Base-by-base conservation (phyloP, 2,113 vertebrate genomes). In the Pelecanoides urinatrix region DNA sequence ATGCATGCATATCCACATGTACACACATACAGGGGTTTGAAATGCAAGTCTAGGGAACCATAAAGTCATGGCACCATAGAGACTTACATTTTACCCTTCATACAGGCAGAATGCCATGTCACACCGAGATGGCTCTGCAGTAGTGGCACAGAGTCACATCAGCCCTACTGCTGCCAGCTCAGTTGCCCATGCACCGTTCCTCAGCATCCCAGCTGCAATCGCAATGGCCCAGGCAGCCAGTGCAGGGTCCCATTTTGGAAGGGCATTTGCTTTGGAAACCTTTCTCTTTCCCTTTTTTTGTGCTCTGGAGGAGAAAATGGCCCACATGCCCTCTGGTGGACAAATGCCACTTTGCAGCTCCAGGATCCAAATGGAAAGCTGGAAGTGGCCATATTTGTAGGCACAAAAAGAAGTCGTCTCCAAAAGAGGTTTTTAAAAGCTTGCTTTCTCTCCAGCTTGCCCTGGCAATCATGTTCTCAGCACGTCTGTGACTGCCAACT, bases 271-370 rank as follows among this genome's bases (percentile, higher is more conserved):
- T 75, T 73, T 75, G 62, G 78, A 89, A 94, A 80, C 17, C 3
- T 55, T 56, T 68, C 75, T 30, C 38, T 27, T 88, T 80, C 36
- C 45, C 22, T 42, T 47, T 71, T 62, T 87, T n/a, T 71, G 73
- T n/a, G 77, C 52, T 45, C 20, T 16, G 71, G 65, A 94, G 58
- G 93, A 72, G 70, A 75, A 80, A 93, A 73, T 94, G 79, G 92
- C 94, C 97, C 67, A 96, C 82, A 63, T 94, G 97, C 97, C 97
- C 97, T 97, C 97, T 97, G 96, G 96, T 97, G 97, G 97, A 95
- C 91, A 93, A 90, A 94, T 76, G 62, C 45, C 86, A 74, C 68
- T 85, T 55, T 93, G 87, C 96, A 97, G 79, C 63, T 50, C 75
- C 15, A 30, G 66, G 36, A 92, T 84, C 77, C n/a, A 73, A 70